Evolutionary conservation across 2,113 vertebrate genomes (phyloP).

Genomic region (Otis tarda): DNA sequence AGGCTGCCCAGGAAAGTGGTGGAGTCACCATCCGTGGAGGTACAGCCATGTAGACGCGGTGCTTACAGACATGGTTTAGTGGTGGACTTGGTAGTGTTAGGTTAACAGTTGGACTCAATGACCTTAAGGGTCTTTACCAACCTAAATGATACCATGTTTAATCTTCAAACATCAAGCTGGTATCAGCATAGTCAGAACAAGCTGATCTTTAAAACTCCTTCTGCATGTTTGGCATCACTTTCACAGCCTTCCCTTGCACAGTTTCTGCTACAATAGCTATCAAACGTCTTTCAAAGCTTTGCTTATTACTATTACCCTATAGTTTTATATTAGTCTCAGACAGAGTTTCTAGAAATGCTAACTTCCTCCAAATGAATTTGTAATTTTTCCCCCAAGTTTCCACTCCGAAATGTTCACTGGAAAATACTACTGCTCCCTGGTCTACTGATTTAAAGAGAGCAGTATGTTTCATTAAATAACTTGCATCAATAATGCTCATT

Average conservation of each 20-base stretch:
- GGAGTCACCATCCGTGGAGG: neutral
- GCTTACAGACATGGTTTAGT: neutral
- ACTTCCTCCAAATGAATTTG: neutral
- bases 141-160: neutral
- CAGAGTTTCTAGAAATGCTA: neutral
- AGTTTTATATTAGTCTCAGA: neutral
- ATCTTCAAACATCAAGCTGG: neutral
- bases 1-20: neutral
- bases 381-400: neutral
- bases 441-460: neutral
- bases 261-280: neutral
- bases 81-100: neutral
- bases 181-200: neutral
- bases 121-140: neutral
- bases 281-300: neutral
- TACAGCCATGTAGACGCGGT: rapidly evolving
- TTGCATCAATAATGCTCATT: neutral
- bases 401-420: neutral
- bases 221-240: neutral
- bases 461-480: neutral
- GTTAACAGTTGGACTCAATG: rapidly evolving
- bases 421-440: neutral
- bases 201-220: neutral
- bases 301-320: neutral
- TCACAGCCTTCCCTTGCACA: neutral